Evolutionary conservation across 2,113 vertebrate genomes (phyloP), one percentile per base, ranked within the genome.

Genomic region (Silurus meridionalis): DNA sequence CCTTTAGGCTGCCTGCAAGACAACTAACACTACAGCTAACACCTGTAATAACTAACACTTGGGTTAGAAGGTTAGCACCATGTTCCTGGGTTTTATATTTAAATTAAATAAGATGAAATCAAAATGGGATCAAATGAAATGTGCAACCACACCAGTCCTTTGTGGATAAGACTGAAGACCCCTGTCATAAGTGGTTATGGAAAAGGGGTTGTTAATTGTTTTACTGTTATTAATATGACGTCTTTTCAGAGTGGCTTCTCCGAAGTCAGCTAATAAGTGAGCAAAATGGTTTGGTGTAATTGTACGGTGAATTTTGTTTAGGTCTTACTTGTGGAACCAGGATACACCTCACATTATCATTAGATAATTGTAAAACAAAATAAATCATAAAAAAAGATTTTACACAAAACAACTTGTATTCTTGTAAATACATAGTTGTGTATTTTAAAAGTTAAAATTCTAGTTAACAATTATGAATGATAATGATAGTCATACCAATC

Each of bases 1-100:
- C 15, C 82, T 87, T 84, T 83, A 86, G 83, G 64, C 87, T 88
- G 88, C 87, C 86, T 89, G 83, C 88, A 88, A 88, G 80, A 90
- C 83, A 77, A 71, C 6, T 48, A 46, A 74, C 57, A 50, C 67
- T 78, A 83, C 25, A 63, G 53, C 46, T 82, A 53, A 17, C 19
- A n/a, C 11, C 46, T 53, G 17, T 52, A 37, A 71, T 9, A 53
- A 55, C 75, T 78, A 57, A 57, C 52, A 55, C 52, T 78, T 37
- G 25, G 55, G 55, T 80, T 80, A 60, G 57, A 55, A 78, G 52
- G 50, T 25, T 77, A 55, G 60, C 28, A 53, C 10, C 79, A 64
- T 25, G 77, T 48, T 80, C n/a, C 55, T 25, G 46, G 64, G 72
- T 66, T 53, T 52, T 48, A 10, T 55, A 64, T 66, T 37, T 64